Conservation (phyloP, 2,797 vertebrate genomes). For the Martes flavigula region DNA sequence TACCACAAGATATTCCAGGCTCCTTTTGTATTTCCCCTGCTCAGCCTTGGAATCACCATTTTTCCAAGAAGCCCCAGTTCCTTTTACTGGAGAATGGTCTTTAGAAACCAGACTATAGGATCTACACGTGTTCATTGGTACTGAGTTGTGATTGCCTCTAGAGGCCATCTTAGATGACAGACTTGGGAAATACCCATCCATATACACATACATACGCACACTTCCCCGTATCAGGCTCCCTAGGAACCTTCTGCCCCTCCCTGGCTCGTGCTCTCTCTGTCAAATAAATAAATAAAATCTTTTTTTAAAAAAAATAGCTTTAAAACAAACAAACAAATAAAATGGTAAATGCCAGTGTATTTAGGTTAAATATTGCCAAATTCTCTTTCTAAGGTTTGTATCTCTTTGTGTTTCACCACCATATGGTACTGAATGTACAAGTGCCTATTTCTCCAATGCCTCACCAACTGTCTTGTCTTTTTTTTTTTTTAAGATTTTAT, state of each 20-base stretch:
- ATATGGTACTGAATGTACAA: not conserved
- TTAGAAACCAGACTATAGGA: not conserved
- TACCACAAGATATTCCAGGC: not conserved
- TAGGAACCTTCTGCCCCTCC: too few relatives aligned
- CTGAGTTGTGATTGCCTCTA: not conserved
- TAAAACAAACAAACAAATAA: too few relatives aligned
- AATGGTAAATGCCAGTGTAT: not conserved
- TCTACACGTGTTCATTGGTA: not conserved
- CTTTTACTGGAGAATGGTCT: not conserved
- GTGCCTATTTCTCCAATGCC: not conserved
- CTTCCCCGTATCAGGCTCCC: not conserved
- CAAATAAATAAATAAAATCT: too few relatives aligned
- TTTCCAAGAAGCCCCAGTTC: not conserved
- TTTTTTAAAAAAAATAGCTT: too few relatives aligned
- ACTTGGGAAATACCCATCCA: not conserved
- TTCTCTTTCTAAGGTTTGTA: not conserved
- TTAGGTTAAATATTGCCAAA: conserved; percentile 11
- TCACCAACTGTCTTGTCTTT: not conserved
- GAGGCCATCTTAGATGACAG: not conserved
- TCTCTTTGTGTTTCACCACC: not conserved
- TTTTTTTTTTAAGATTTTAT: too few relatives aligned
- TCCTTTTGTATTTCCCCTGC: not conserved
- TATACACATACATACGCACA: not conserved
- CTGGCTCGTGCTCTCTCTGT: too few relatives aligned
- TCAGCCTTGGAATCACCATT: not conserved